Evolutionary conservation across 2,888 invertebrate genomes (phyloP).

Genomic region (Pseudolycoriella hygida): DNA sequence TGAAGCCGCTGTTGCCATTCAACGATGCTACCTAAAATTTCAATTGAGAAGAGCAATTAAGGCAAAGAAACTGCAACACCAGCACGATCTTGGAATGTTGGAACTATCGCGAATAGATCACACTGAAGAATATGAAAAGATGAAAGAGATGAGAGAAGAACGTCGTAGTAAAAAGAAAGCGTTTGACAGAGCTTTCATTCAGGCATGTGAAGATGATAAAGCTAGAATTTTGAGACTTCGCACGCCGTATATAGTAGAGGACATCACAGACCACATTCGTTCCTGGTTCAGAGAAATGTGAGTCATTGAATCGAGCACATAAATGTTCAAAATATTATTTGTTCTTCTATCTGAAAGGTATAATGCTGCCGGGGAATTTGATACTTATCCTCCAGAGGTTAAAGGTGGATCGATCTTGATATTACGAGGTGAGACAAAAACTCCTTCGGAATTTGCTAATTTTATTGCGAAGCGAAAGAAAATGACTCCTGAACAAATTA

Average conservation of each 20-base stretch:
- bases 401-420: conserved; percentile 33
- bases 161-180: background rate
- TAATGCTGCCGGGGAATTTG: conserved; percentile 21
- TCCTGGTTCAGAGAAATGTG: conserved; percentile 54
- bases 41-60: conserved; percentile 16
- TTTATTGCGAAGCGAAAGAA: conserved; percentile 17
- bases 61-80: conserved; percentile 18
- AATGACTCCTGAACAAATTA: too few species aligned
- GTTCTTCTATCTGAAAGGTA: conserved; percentile 17
- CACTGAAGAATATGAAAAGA: conserved; percentile 16
- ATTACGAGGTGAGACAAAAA: conserved; percentile 28
- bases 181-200: conserved; percentile 17
- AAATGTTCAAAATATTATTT: background rate
- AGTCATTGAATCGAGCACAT: conserved; percentile 5
- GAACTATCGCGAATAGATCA: conserved; percentile 11
- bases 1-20: conserved; percentile 14
- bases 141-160: conserved; percentile 1
- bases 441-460: conserved; percentile 25
- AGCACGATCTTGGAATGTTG: conserved; percentile 27
- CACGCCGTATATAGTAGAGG: conserved; percentile 43
- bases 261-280: conserved; percentile 54
- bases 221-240: conserved; percentile 30
- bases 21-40: conserved; percentile 27
- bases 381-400: conserved; percentile 30
- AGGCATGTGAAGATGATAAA: conserved; percentile 29